Base-by-base conservation (phyloP, 2,888 invertebrate genomes). In the Hemicrepidius hirtus region DNA sequence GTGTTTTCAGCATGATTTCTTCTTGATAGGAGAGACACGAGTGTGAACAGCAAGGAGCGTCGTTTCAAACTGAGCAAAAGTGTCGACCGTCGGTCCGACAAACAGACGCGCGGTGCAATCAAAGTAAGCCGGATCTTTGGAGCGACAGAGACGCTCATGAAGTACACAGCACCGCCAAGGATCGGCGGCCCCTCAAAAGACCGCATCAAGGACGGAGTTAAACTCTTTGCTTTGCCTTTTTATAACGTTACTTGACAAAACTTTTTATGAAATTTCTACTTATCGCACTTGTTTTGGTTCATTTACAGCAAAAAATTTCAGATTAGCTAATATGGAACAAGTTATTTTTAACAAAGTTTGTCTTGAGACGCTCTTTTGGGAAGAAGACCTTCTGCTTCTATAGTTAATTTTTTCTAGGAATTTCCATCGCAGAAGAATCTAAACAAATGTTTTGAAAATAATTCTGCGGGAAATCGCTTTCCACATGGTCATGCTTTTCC, bases 61-160 rank as follows among this genome's bases (percentile, higher is more conserved):
- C 60, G 73, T 41, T 67, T 40, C 68, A 63, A 73, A 76, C 76
- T 76, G 77, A 75, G 75, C 71, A 66, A 77, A 73, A 76, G 74
- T 75, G 77, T 68, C 73, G 75, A 70, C 73, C 75, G 73, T 72
- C 73, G 73, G 74, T 74, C 71, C 68, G 64, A 68, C 75, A 72
- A 72, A 72, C 73, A 74, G 74, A 59, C 60, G 62, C 63, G 71
- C 77, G 75, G 76, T 70, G 71, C 68, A 70, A 75, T 75, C 76
- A 78, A 80, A 79, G 74, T 75, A 68, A 74, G 64, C 62, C 68
- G 65, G 59, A 59, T 72, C 79, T 80, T 80, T 80, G 79, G 77
- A 76, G 76, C 60, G 73, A 80, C 71, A 73, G 78, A 78, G 79
- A 79, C 68, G 76, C 57, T 71, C 46, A 69, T 72, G 71, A 68